A percentile compares a stretch with the other conserved stretches of the same genome.
phyloP scores from a whole-genome alignment of 2,113 vertebrate genomes.

The Pholis gunnellus region DNA sequence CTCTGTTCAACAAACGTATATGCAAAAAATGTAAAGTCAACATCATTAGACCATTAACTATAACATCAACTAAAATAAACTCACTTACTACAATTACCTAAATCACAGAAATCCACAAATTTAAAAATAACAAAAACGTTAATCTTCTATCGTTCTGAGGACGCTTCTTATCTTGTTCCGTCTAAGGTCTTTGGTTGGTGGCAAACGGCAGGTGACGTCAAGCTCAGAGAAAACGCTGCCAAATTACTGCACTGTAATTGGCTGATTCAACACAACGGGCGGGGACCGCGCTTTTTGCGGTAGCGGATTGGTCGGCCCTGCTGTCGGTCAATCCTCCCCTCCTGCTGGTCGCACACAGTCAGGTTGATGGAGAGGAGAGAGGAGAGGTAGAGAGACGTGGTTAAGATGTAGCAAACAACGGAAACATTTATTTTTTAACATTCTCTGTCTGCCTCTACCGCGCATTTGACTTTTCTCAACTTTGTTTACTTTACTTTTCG shows the following conservation, averaged over 20 bases:
- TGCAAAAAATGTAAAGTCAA: neutral
- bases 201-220: conserved; percentile 44
- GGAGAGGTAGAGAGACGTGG: neutral
- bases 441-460: rapidly evolving
- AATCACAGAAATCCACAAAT: neutral
- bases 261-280: conserved; percentile 13
- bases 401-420: conserved; percentile 21
- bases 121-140: neutral
- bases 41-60: neutral
- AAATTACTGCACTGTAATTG: conserved; percentile 38
- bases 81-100: neutral
- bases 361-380: conserved; percentile 58
- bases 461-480: neutral
- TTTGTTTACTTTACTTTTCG: neutral
- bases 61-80: neutral
- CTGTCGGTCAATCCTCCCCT: conserved; percentile 4
- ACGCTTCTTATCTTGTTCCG: neutral
- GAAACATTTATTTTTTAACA: neutral
- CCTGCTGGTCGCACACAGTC: neutral
- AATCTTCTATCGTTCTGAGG: neutral
- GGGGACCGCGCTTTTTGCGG: rapidly evolving
- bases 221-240: neutral
- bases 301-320: conserved; percentile 20
- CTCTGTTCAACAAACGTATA: neutral
- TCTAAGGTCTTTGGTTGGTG: neutral